Evolutionary conservation across 1,140 invertebrate genomes (phyloP).

Genomic region (Gonatopus flavifemur): DNA sequence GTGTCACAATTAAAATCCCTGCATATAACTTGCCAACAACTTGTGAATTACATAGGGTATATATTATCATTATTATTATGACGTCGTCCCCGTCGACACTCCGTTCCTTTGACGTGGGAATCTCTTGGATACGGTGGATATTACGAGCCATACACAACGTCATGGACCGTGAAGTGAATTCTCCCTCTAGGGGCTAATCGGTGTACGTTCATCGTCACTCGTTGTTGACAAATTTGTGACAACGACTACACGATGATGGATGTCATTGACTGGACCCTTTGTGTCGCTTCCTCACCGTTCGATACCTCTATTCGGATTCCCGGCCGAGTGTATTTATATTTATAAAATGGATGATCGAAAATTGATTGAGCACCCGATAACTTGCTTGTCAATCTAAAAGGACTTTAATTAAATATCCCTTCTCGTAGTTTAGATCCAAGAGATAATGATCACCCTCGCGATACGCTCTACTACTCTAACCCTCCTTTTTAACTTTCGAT

Average conservation of each 20-base stretch:
- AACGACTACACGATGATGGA: conserved; percentile 53
- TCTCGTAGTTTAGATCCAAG: conserved; percentile 24
- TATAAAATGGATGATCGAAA: conserved; percentile 36
- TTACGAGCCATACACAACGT: conserved; percentile 18
- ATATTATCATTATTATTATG: no score
- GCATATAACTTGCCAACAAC: no score
- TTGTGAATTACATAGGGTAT: no score
- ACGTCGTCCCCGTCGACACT: no score
- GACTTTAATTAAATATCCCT: conserved; percentile 36
- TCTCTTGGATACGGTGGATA: conserved; percentile 29
- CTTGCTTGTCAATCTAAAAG: conserved; percentile 31
- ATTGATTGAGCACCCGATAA: conserved; percentile 39
- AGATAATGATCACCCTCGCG: no score
- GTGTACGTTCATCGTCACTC: conserved; percentile 38
- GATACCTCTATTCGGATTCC: conserved; percentile 14
- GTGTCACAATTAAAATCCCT: no score
- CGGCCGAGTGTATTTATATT: no score
- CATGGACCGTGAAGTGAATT: conserved; percentile 23
- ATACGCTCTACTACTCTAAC: no score
- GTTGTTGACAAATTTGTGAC: conserved; percentile 51
- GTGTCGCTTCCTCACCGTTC: conserved; percentile 26
- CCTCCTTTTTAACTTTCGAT: no score
- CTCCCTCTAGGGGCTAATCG: conserved; percentile 43
- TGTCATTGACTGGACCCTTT: conserved; percentile 34
- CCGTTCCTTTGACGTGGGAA: conserved; percentile 50